Percentiles rank a stretch among this genome's conserved stretches.
These are phyloP conservation scores for Myiopsitta monachus DNA, from an alignment of 2,113 vertebrate species.

Conservation along the genomic window DNA sequence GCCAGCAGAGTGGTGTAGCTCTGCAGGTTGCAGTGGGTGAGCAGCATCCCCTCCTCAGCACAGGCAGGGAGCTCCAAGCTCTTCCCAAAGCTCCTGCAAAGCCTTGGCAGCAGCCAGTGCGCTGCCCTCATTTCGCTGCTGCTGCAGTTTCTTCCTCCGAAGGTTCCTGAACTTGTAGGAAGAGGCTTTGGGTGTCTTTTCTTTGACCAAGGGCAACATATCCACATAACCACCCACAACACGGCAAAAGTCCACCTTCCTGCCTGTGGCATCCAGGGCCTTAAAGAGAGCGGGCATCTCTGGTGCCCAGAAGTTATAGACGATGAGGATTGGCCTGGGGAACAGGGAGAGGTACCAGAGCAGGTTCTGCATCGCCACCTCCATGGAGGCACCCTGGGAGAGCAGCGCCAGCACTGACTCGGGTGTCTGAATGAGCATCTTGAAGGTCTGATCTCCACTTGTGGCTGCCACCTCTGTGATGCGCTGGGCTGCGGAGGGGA, in stretches of 20 bases:
- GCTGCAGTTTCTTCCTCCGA: background rate
- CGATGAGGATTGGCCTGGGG: constrained; percentile 26
- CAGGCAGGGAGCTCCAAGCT: constrained; percentile 6
- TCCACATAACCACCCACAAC: constrained; percentile 37
- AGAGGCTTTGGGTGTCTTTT: background rate
- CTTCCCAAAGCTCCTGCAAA: constrained; percentile 52
- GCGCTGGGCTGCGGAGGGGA: constrained; percentile 51
- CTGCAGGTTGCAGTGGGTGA: constrained; percentile 45
- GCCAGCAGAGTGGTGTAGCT: constrained; percentile 40
- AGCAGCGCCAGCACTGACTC: background rate
- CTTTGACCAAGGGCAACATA: constrained; percentile 39
- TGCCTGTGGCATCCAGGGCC: constrained; percentile 35
- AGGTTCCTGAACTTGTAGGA: constrained; percentile 55
- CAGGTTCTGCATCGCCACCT: constrained; percentile 43
- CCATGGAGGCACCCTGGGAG: constrained; percentile 30
- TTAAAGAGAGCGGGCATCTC: constrained; percentile 28
- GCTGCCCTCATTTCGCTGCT: background rate
- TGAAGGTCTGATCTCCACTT: constrained; percentile 48
- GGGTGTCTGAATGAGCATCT: background rate
- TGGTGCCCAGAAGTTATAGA: constrained; percentile 47
- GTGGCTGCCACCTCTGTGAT: constrained; percentile 58
- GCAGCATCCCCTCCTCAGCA: rapidly evolving
- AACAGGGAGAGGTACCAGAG: constrained; percentile 30
- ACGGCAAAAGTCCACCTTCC: constrained; percentile 38
- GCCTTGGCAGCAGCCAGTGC: background rate